Evolutionary conservation across 2,113 vertebrate genomes (phyloP), one percentile per base, ranked within the genome.

Genomic region (Smithornis capensis): DNA sequence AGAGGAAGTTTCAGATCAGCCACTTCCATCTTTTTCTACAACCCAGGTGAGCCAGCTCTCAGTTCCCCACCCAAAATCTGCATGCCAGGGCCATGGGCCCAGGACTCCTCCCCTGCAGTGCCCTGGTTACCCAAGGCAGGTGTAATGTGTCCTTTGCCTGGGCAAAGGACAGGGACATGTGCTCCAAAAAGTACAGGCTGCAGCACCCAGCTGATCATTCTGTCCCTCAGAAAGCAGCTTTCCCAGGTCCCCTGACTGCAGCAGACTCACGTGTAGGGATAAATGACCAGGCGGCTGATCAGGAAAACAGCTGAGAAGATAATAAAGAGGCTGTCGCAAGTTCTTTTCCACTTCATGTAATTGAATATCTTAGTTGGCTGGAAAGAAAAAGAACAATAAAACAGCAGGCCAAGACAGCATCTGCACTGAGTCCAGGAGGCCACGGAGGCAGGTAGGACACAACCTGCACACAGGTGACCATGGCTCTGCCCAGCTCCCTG

Each of bases 311-410:
- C 79, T 31, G 99, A 96, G 75, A 99, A 99, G 91, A 98, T 15
- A 88, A 99, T 90, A 87, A 99, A 99, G 75, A 99, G 97, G 18
- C 90, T 60, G 92, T 99, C 98, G 60, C 99, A 99, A 2, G 95
- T 98, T 70, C 68, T 98, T 33, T 96, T 98, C 99, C 98, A 98
- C 82, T 98, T 98, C 19, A 98, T 98, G 38, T 99, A 99, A 95
- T 99, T 98, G 81, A 98, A 97, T 98, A 99, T 98, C 97, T 99
- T 99, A 27, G 98, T 98, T 83, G 97, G 98, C 99, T 99, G 91
- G 16, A 95, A 78, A 87, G 49, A 94, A 63, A 96, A 89, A 92
- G 56, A 96, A 81, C 79, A 80, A 55, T 83, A 23, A 74, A 88
- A 40, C 23, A 81, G 40, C 25, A 85, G 55, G 45, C 42, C 63